A percentile compares a stretch with the other conserved stretches of the same genome.
phyloP scores from a whole-genome alignment of 2,888 invertebrate genomes.

The Crioceris asparagi region DNA sequence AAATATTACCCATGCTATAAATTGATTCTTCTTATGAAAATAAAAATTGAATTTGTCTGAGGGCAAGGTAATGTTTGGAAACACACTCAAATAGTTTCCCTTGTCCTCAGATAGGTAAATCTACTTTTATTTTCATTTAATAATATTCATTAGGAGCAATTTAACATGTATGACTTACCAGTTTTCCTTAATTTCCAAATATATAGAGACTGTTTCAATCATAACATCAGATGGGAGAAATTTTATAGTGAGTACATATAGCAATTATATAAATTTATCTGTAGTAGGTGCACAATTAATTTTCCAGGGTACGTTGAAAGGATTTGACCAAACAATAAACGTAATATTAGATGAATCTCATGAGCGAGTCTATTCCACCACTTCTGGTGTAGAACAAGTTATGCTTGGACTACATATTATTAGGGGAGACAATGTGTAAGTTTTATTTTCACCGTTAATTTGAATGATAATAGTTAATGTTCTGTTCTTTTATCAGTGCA shows the following conservation, averaged over 20 bases:
- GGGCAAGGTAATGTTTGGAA: too few species aligned
- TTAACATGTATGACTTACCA: neutral
- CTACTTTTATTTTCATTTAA: conserved; percentile 1
- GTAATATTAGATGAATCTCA: conserved; percentile 96
- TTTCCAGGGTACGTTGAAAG: conserved; percentile 81
- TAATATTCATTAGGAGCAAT: too few species aligned
- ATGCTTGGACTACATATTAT: conserved; percentile 95
- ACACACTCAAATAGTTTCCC: too few species aligned
- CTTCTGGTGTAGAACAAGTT: conserved; percentile 88
- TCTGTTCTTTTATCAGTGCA: conserved; percentile 47
- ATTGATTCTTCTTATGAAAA: too few species aligned
- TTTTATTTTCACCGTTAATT: conserved; percentile 16
- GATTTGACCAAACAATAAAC: conserved; percentile 99
- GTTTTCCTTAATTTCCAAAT: conserved; percentile 8
- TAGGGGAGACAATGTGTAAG: conserved; percentile 93
- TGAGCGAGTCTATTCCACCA: conserved; percentile 92
- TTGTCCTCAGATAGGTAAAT: too few species aligned
- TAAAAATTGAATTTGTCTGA: too few species aligned
- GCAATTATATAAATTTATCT: neutral
- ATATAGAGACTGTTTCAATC: conserved; percentile 74
- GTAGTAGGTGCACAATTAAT: neutral
- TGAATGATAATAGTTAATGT: neutral
- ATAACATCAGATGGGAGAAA: conserved; percentile 94
- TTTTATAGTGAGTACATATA: conserved; percentile 59
- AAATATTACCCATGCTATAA: too few species aligned